Evolutionary conservation across 2,797 vertebrate species (phyloP), one percentile per base, ranked within the genome.

Genomic region (Monodelphis domestica): DNA sequence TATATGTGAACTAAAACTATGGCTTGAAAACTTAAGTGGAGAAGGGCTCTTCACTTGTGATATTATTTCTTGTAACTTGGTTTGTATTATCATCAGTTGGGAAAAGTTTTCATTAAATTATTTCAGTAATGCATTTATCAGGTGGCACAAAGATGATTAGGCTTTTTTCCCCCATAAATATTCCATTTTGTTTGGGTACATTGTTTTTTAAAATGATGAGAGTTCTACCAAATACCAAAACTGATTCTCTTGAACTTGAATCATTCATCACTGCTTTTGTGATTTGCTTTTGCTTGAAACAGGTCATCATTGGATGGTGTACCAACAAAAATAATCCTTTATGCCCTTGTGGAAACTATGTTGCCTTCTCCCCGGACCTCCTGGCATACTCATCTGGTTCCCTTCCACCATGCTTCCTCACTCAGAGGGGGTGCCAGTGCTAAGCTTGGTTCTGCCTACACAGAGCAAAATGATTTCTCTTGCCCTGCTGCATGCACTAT

Each of bases 31-130:
- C 45, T 93, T 87, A 92, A 70, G 45, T 3, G 70, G 84, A 95
- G 30, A 92, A 63, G 90, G 70, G 54, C 91, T 55, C n/a, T n/a
- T n/a, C n/a, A n/a, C n/a, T 51, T 87, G 4, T 55, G 50, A 52
- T 70, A 93, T 10, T 94, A 33, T 90, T 38, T 94, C 53, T 95
- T 88, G n/a, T 59, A 56, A 94, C 90, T 55, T 94, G 87, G 45
- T 63, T 15, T 91, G 59, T 24, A 30, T 95, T 87, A 90, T 92
- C 89, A n/a, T 92, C 30, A 88, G 51, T 15, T 90, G 12, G 87
- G 55, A 89, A 54, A 11, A 54, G 3, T 88, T 59, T 95, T 90
- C 84, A 33, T 57, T 55, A 92, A 63, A 54, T 63, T 29, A 54
- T 63, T 94, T 90, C 54, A 87, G 90, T 56, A 91, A 94, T 94